phyloP scores from a whole-genome alignment of 2,888 invertebrate genomes.

The Petrolisthes cinctipes region DNA sequence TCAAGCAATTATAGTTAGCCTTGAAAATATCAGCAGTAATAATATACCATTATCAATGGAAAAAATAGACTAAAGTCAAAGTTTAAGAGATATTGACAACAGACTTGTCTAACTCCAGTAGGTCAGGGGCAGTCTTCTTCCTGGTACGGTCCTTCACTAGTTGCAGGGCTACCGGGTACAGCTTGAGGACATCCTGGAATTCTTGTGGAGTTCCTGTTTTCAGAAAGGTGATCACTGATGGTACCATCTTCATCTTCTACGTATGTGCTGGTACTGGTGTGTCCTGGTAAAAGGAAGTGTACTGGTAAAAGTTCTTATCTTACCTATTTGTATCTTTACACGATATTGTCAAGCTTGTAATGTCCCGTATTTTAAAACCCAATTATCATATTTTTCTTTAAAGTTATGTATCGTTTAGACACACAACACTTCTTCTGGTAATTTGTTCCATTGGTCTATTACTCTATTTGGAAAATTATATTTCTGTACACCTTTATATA shows the following conservation, averaged over 20 bases:
- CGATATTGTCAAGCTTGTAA: neutral
- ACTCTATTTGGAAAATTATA: too few species aligned
- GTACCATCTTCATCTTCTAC: neutral
- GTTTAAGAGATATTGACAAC: neutral
- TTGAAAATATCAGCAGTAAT: neutral
- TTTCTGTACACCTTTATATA: too few species aligned
- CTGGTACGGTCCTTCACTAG: neutral
- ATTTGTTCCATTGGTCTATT: too few species aligned
- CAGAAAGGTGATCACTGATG: neutral
- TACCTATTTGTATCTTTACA: neutral
- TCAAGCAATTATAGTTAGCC: too few species aligned
- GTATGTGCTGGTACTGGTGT: neutral
- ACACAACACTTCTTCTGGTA: too few species aligned
- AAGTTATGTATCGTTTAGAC: too few species aligned
- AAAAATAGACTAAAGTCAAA: neutral
- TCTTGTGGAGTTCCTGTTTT: neutral
- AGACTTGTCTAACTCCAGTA: slow-evolving; percentile 24
- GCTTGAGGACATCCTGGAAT: neutral
- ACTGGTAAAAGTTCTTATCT: neutral
- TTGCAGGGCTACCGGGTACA: slow-evolving; percentile 26
- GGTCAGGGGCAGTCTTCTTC: slow-evolving; percentile 9
- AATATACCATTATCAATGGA: neutral
- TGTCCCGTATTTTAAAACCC: too few species aligned
- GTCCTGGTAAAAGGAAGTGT: neutral
- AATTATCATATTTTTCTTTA: too few species aligned